Conservation (phyloP, 1,140 invertebrate species). For the Himalopsyche phryganea region DNA sequence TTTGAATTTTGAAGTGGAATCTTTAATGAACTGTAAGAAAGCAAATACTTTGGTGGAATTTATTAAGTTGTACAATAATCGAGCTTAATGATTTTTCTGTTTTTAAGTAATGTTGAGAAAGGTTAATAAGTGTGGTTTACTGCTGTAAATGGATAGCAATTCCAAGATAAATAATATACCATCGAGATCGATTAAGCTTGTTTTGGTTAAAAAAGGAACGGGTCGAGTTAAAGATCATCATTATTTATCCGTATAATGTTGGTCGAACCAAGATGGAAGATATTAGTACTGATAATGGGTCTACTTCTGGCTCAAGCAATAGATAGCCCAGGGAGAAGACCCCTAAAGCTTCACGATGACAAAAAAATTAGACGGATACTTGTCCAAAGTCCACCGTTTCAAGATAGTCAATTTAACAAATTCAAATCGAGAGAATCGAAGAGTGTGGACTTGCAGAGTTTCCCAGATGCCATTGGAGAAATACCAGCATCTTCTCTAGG, state of each 20-base stretch:
- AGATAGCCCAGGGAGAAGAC: conserved; percentile 29
- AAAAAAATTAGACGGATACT: conserved; percentile 6
- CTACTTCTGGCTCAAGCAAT: conserved; percentile 40
- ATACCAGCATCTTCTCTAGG: not conserved
- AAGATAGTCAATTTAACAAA: conserved; percentile 40
- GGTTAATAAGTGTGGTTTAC: too few species aligned
- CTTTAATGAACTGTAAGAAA: too few species aligned
- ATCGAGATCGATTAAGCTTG: too few species aligned
- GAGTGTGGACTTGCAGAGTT: not conserved
- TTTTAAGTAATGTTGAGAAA: too few species aligned
- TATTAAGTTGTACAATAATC: too few species aligned
- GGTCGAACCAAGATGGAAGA: conserved; percentile 49
- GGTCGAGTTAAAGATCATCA: too few species aligned
- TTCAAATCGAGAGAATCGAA: conserved; percentile 38
- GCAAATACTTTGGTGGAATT: too few species aligned
- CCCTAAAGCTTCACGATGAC: conserved; percentile 9
- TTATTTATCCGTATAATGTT: conserved; percentile 37
- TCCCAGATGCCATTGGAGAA: conserved; percentile 1
- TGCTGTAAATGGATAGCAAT: too few species aligned
- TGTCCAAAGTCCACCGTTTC: not conserved
- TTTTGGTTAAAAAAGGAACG: too few species aligned
- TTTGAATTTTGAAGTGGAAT: too few species aligned
- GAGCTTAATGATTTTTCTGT: too few species aligned
- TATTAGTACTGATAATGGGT: conserved; percentile 43
- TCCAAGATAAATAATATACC: too few species aligned